These are phyloP conservation scores for Cisticola juncidis DNA, from an alignment of 2,113 vertebrate species.

Conservation along the genomic window DNA sequence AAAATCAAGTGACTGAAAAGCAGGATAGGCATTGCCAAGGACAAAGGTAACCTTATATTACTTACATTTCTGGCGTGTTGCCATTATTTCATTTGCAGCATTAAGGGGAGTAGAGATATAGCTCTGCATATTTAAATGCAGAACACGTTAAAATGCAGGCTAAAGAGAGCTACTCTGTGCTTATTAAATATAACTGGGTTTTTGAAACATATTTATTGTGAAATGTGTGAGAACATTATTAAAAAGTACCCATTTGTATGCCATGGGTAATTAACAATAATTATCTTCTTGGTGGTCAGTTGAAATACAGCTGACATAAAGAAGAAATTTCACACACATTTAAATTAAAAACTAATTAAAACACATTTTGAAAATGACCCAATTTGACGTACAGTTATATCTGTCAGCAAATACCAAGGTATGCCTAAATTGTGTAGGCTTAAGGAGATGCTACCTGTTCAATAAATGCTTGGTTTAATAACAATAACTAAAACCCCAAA, in stretches of 20 bases:
- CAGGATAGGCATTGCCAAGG: neutral
- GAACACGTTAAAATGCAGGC: constrained; percentile 12
- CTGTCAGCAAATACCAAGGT: neutral
- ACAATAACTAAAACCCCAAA: neutral
- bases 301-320: neutral
- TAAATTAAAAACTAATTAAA: constrained; percentile 6
- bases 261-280: neutral
- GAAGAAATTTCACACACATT: neutral
- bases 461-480: neutral
- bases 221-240: neutral
- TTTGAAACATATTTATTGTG: constrained; percentile 7
- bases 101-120: neutral
- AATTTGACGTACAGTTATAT: neutral
- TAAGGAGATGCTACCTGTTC: neutral
- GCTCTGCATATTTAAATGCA: constrained; percentile 14
- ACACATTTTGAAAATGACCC: neutral
- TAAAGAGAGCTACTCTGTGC: neutral
- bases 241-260: neutral
- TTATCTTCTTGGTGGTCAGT: neutral
- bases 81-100: neutral
- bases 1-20: constrained; percentile 24
- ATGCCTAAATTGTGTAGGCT: neutral
- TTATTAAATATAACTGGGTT: neutral
- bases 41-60: neutral
- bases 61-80: neutral